Evolutionary conservation across 2,888 invertebrate genomes (phyloP), one percentile per base, ranked within the genome.

Genomic region (Tillus elongatus): DNA sequence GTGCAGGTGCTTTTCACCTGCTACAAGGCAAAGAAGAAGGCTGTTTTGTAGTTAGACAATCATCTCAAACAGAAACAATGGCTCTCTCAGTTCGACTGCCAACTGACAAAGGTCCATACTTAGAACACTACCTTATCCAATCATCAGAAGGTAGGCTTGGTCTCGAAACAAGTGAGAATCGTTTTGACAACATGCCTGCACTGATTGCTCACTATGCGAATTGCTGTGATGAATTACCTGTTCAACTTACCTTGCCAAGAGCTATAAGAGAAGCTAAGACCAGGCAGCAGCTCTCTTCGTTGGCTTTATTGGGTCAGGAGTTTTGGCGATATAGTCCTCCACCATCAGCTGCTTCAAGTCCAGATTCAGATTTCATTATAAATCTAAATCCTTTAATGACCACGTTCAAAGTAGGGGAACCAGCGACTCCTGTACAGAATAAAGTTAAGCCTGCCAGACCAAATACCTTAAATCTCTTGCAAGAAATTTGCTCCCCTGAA

Each of bases 81-180:
- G 95, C 95, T 27, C 79, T 96, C 47, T 91, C 91, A 32, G 91
- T 95, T 31, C 82, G 92, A 8, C 71, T 91, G 44, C 89, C 90
- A 1, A 77, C 80, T 12, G 85, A 85, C 54, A 87, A 84, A 56
- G 87, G 89, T 2, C 87, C 89, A 4, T 90, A 90, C 66, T 90
- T 93, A 57, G 93, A 96, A 62, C 95, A 96, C 68, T 96, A 95
- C 71, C 77, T 96, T 54, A 89, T 96, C 50, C 92, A 92, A 66
- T 83, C 88, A 10, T 74, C 79, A 33, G 76, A 74, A 28, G 82
- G 84, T 35, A 79, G 84, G 51, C 74, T 93, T 44, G 86, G 88
- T 35, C 73, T 96, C 49, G 93, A 96, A 68, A 92, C 92, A 40
- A 93, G 93, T 19, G 85, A 88, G 57, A 89, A 92, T 67, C 82